phyloP scores from a whole-genome alignment of 2,888 invertebrate genomes.

The Alsophila aescularia region DNA sequence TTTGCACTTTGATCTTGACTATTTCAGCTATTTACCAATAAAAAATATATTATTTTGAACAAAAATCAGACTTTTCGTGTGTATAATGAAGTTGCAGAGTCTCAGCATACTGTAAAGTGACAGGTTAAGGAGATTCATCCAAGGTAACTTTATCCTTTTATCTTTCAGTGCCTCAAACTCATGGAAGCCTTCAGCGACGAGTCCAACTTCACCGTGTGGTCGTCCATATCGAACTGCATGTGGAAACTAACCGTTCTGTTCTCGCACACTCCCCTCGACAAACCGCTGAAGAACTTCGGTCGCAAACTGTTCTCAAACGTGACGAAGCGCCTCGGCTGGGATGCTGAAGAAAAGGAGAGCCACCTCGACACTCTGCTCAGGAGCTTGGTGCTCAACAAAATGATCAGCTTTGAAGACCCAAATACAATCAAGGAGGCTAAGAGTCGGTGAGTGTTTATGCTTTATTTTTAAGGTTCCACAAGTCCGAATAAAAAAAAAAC shows the following conservation, averaged over 20 bases:
- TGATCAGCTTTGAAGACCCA: conserved; percentile 93
- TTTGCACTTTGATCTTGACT: too few species aligned
- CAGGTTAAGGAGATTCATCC: background rate
- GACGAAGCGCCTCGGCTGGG: conserved; percentile 92
- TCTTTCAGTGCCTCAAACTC: conserved; percentile 86
- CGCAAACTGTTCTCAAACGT: conserved; percentile 89
- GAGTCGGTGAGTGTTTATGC: conserved; percentile 71
- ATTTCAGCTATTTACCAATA: too few species aligned
- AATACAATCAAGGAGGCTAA: conserved; percentile 91
- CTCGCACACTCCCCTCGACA: conserved; percentile 90
- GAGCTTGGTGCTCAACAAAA: conserved; percentile 91
- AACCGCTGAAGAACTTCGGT: conserved; percentile 90
- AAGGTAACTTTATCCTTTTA: background rate
- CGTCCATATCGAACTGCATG: conserved; percentile 90
- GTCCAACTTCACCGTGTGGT: conserved; percentile 97
- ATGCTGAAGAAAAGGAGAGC: conserved; percentile 91
- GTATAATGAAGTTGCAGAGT: too few species aligned
- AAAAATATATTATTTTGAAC: too few species aligned
- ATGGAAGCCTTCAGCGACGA: conserved; percentile 94
- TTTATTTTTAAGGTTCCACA: background rate
- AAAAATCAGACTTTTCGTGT: too few species aligned
- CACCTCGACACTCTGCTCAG: conserved; percentile 94
- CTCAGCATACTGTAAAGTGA: background rate
- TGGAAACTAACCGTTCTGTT: conserved; percentile 90
- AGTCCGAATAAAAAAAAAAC: too few species aligned